Conservation (phyloP, 1,140 invertebrate genomes). For the Drosophila kepulauana region DNA sequence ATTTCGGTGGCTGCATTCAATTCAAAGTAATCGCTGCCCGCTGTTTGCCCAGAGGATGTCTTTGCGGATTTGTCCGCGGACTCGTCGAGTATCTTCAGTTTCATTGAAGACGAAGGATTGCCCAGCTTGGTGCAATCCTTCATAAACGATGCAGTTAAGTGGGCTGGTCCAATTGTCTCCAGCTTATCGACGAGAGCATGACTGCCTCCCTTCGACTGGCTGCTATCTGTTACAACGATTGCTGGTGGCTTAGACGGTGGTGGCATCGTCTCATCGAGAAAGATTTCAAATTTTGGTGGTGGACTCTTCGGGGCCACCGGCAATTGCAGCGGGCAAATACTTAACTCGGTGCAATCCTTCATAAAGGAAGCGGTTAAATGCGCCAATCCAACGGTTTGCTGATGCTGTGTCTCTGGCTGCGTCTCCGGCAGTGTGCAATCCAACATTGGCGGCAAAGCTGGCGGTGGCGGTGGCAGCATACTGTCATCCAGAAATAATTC, state of each 20-base stretch:
- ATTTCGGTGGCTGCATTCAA: constrained; percentile 76
- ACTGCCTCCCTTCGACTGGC: constrained; percentile 11
- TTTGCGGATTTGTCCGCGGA: constrained; percentile 24
- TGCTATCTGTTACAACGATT: constrained; percentile 3
- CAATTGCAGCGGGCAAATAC: constrained; percentile 20
- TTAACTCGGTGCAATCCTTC: constrained; percentile 41
- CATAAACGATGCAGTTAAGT: constrained; percentile 64
- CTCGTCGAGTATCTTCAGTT: constrained; percentile 28
- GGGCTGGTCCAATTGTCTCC: constrained; percentile 29
- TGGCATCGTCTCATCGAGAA: constrained; percentile 55
- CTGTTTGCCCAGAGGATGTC: background rate
- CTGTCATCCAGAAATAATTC: constrained; percentile 66
- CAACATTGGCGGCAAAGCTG: constrained; percentile 5
- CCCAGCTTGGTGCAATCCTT: constrained; percentile 65
- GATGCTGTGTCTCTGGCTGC: constrained; percentile 14
- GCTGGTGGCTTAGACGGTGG: background rate
- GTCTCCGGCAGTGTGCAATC: constrained; percentile 54
- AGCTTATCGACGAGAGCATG: constrained; percentile 17
- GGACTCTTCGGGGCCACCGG: constrained; percentile 1
- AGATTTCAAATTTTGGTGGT: constrained; percentile 50
- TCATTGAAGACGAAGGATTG: constrained; percentile 19
- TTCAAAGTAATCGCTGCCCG: constrained; percentile 58
- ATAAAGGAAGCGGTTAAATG: constrained; percentile 48
- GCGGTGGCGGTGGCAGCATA: constrained; percentile 27
- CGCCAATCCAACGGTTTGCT: constrained; percentile 23